Conservation (phyloP, 2,113 vertebrate genomes). For the Onychostruthus taczanowskii region DNA sequence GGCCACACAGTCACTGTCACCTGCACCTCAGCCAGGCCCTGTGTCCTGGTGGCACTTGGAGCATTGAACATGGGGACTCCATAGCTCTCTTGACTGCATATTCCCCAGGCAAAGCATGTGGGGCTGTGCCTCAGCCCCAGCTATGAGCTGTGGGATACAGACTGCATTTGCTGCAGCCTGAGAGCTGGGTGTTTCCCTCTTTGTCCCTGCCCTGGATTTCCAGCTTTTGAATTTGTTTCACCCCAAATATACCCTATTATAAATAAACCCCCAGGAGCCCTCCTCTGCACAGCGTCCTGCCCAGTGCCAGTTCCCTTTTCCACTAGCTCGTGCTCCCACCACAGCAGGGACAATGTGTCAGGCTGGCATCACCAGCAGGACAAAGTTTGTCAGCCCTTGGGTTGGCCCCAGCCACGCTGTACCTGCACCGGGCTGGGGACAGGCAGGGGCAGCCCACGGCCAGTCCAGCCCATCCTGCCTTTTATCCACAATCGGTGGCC, state of each 20-base stretch:
- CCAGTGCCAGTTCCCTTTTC: background rate
- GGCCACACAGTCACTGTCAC: background rate
- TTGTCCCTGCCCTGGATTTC: background rate
- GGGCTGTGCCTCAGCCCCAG: rapidly evolving
- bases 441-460: background rate
- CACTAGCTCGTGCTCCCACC: rapidly evolving
- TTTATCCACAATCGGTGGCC: background rate
- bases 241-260: background rate
- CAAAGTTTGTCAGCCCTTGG: background rate
- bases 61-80: background rate
- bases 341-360: rapidly evolving
- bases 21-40: background rate
- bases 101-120: rapidly evolving
- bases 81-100: rapidly evolving
- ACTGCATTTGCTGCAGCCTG: rapidly evolving
- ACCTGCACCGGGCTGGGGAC: background rate
- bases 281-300: background rate
- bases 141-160: background rate
- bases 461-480: background rate
- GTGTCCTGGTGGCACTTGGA: background rate
- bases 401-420: background rate
- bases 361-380: background rate
- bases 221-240: background rate
- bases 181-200: background rate
- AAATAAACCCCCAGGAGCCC: background rate